phyloP scores from a whole-genome alignment of 2,888 invertebrate species.

The Epicampocera succincta region DNA sequence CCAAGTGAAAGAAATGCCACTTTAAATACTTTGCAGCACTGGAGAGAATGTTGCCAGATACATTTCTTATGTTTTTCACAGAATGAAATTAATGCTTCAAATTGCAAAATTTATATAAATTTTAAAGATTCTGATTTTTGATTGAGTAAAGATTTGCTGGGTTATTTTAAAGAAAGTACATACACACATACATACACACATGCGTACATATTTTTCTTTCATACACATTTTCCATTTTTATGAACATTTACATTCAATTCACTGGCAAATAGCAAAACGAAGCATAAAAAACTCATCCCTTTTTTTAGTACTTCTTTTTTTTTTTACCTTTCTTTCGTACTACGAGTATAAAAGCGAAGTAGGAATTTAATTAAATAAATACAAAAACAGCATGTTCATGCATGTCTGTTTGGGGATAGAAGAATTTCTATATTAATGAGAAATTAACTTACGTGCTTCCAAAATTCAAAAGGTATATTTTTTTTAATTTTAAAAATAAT shows the following conservation, averaged over 20 bases:
- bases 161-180: no score
- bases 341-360: conserved; percentile 32
- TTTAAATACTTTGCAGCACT: no score
- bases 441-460: neutral
- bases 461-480: neutral
- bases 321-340: conserved; percentile 13
- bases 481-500: neutral
- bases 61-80: no score
- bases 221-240: conserved; percentile 29
- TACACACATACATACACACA: conserved; percentile 10
- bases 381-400: conserved; percentile 3
- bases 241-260: conserved; percentile 33
- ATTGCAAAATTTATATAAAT: no score
- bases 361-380: conserved; percentile 63
- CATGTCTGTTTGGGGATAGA: neutral
- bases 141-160: no score
- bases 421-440: conserved; percentile 15
- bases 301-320: neutral
- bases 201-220: neutral
- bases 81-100: no score
- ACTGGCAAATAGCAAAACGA: conserved; percentile 31
- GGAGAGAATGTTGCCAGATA: no score
- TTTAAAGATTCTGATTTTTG: no score
- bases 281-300: conserved; percentile 17
- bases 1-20: no score